Evolutionary conservation across 1,140 invertebrate species (phyloP), one percentile per base, ranked within the genome.

Genomic region (Meloidogyne chitwoodi): DNA sequence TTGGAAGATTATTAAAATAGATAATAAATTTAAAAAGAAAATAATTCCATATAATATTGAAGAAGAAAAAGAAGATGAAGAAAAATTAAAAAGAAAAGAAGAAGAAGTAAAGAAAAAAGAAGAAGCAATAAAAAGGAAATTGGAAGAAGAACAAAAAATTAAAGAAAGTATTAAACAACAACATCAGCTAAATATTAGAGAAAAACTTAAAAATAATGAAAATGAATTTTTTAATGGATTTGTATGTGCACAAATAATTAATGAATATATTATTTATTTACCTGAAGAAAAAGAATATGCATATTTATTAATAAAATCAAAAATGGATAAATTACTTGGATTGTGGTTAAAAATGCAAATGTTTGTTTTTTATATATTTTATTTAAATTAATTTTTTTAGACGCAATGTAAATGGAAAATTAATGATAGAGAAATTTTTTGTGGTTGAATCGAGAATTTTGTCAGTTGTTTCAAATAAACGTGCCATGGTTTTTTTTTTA

Each of bases 1-100:
- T 12, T 73, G 70, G 70, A 73, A 73, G 19, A 31, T 73, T 31
- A 26, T 63, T 41, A 22, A 22, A 22, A 34, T 73, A 10, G 14
- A 56, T 34, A 44, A 26, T 12, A 61, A 70, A 61, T 29, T 19
- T 19, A 70, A 22, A 22, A 44, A 44, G 4, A 48, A 70, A n/a
- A n/a, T 56, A n/a, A n/a, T 56, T 56, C 19, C 48, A 12, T 27
- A 10, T 34, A 14, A 34, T 61, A 14, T 62, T 10, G 44, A 41
- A 16, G 26, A 29, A 27, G 6, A 29, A 56, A 41, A 44, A 1
- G 27, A 56, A 16, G 68, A 27, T 26, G 34, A 24, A 26, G 19
- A 44, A 56, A 8, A 16, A 34, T 22, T 22, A 41, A 19, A 1
- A 10, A 34, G n/a, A 34, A 14, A 31, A 69, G n/a, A 12, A 16